Conservation (phyloP, 2,797 vertebrate genomes). For the Jordanella pulchra region DNA sequence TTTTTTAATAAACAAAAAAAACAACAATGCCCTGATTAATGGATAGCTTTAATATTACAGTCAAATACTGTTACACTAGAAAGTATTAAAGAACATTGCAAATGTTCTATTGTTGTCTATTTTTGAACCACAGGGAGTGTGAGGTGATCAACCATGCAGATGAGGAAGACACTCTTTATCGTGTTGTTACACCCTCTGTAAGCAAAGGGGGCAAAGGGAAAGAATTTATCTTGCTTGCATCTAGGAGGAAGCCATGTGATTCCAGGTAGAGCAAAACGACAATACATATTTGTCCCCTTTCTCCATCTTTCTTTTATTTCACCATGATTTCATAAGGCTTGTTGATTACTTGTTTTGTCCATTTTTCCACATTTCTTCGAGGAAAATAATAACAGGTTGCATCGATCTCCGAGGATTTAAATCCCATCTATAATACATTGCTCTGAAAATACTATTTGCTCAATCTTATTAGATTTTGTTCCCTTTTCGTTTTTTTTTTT, state of each 20-base stretch:
- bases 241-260: slow-evolving; percentile 88
- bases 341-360: neutral
- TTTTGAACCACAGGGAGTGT: slow-evolving; percentile 78
- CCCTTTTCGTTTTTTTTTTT: neutral
- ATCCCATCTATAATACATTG: neutral
- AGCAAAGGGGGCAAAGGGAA: slow-evolving; percentile 80
- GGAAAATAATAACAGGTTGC: neutral
- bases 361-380: neutral
- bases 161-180: slow-evolving; percentile 90
- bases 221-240: slow-evolving; percentile 93
- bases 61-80: neutral
- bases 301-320: slow-evolving; percentile 2
- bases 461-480: no score
- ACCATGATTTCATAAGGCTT: neutral
- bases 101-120: neutral
- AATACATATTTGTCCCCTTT: neutral
- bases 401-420: neutral
- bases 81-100: neutral
- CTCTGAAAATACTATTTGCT: neutral
- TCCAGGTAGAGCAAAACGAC: slow-evolving; percentile 74
- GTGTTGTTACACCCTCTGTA: slow-evolving; percentile 82
- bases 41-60: neutral
- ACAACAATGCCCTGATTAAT: neutral
- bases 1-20: neutral
- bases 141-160: slow-evolving; percentile 88